Evolutionary conservation across 92 coral and sea anemone species (phyloP).

Genomic region (Chrysogorgia sp.): DNA sequence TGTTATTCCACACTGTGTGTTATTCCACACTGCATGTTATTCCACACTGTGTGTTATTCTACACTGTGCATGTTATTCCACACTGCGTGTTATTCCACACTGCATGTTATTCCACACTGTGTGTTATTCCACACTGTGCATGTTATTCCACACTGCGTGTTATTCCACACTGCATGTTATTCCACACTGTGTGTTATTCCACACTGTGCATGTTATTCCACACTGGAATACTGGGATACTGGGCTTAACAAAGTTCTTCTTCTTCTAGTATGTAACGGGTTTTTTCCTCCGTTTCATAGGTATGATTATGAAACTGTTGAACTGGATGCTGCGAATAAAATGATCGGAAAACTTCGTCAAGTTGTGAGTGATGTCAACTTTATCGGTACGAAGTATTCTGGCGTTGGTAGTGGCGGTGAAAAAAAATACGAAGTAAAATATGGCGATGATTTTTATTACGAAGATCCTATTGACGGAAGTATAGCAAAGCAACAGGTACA

Average conservation of each 20-base stretch:
- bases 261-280: not conserved
- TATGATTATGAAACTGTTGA: slow-evolving; percentile 92
- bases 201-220: too few species aligned
- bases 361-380: slow-evolving; percentile 67
- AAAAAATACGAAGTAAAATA: slow-evolving; percentile 80
- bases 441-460: slow-evolving; percentile 90
- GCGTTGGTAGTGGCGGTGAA: slow-evolving; percentile 68
- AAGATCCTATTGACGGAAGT: slow-evolving; percentile 96
- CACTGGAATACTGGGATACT: not conserved
- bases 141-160: too few species aligned
- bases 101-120: too few species aligned
- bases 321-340: slow-evolving; percentile 74
- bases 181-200: too few species aligned
- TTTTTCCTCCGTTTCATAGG: slow-evolving; percentile 34
- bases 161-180: too few species aligned
- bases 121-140: too few species aligned
- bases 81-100: too few species aligned
- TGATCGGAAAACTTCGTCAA: slow-evolving; percentile 74
- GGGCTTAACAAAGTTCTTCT: slow-evolving; percentile 1
- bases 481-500: slow-evolving; percentile 74
- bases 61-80: too few species aligned
- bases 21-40: too few species aligned
- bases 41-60: too few species aligned
- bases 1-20: too few species aligned
- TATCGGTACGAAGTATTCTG: slow-evolving; percentile 67